Conservation (phyloP, 1,140 invertebrate species). For the Gonatopus flavifemur region DNA sequence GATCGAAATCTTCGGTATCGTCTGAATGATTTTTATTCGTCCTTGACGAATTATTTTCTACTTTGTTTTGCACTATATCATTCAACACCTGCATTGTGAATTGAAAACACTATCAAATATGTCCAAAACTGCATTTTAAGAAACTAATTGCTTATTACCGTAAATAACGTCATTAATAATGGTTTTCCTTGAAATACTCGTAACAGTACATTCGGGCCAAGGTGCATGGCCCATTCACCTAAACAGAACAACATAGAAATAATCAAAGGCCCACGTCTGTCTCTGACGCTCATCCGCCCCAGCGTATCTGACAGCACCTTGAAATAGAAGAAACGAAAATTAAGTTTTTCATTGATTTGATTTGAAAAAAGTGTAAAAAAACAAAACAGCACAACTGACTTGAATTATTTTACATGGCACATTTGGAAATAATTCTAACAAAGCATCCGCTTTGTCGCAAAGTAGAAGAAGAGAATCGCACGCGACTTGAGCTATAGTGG, state of each 20-base stretch:
- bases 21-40: slow-evolving; percentile 35
- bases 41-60: slow-evolving; percentile 38
- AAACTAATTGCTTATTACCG: slow-evolving; percentile 44
- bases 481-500: slow-evolving; percentile 83
- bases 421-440: slow-evolving; percentile 76
- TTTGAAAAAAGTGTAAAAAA: too few relatives aligned
- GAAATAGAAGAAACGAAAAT: slow-evolving; percentile 4
- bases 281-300: slow-evolving; percentile 57
- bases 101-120: slow-evolving; percentile 22
- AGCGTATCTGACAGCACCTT: slow-evolving; percentile 65
- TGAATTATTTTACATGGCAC: slow-evolving; percentile 75
- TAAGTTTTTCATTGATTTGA: slow-evolving; percentile 1
- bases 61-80: slow-evolving; percentile 50
- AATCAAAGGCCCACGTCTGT: slow-evolving; percentile 64
- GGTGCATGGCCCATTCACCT: slow-evolving; percentile 89
- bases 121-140: background rate
- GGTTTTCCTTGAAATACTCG: slow-evolving; percentile 57
- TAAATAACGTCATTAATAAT: slow-evolving; percentile 66
- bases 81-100: slow-evolving; percentile 45
- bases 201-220: slow-evolving; percentile 59
- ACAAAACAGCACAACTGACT: slow-evolving; percentile 54
- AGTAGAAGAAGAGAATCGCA: slow-evolving; percentile 81
- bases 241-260: slow-evolving; percentile 86
- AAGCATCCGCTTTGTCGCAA: slow-evolving; percentile 75
- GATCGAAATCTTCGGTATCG: slow-evolving; percentile 68